A percentile compares a stretch with the other conserved stretches of the same genome.
Conservation (phyloP, 2,888 invertebrate genomes). For the Operophtera brumata region DNA sequence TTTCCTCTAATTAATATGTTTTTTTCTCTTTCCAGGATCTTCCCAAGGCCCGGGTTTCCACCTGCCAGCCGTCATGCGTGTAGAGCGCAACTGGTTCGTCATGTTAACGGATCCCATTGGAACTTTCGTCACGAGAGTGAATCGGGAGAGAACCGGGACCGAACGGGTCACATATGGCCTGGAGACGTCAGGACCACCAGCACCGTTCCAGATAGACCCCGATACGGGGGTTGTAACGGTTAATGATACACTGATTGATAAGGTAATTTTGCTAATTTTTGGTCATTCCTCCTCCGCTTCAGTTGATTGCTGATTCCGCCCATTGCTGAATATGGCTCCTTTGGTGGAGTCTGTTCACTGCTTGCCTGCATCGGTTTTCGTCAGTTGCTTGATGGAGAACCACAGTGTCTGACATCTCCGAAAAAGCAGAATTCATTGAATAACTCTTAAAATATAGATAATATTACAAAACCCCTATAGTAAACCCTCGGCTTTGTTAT, state of each 20-base stretch:
- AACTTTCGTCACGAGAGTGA: slow-evolving; percentile 84
- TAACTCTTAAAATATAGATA: too few relatives aligned
- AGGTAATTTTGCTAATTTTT: slow-evolving; percentile 75
- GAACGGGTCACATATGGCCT: slow-evolving; percentile 84
- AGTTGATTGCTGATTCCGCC: too few relatives aligned
- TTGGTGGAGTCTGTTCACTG: too few relatives aligned
- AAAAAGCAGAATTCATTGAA: too few relatives aligned
- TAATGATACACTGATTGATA: slow-evolving; percentile 87
- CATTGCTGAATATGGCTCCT: too few relatives aligned
- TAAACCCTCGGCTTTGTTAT: too few relatives aligned
- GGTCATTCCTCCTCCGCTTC: background rate
- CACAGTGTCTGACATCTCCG: too few relatives aligned
- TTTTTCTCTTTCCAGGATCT: slow-evolving; percentile 55
- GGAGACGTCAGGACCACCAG: slow-evolving; percentile 80
- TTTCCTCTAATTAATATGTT: background rate
- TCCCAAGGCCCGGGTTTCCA: slow-evolving; percentile 76
- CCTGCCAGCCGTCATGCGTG: slow-evolving; percentile 85
- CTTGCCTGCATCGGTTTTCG: too few relatives aligned
- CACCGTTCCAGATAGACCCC: slow-evolving; percentile 89
- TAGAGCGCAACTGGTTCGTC: slow-evolving; percentile 88
- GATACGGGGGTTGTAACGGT: slow-evolving; percentile 88
- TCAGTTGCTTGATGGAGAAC: too few relatives aligned
- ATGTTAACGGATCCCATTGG: slow-evolving; percentile 87
- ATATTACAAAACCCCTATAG: too few relatives aligned
- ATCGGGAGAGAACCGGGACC: slow-evolving; percentile 83